Percentiles rank a stretch among this genome's conserved stretches.
phyloP scores from a whole-genome alignment of 2,113 vertebrate genomes.

The Chloebia gouldiae region DNA sequence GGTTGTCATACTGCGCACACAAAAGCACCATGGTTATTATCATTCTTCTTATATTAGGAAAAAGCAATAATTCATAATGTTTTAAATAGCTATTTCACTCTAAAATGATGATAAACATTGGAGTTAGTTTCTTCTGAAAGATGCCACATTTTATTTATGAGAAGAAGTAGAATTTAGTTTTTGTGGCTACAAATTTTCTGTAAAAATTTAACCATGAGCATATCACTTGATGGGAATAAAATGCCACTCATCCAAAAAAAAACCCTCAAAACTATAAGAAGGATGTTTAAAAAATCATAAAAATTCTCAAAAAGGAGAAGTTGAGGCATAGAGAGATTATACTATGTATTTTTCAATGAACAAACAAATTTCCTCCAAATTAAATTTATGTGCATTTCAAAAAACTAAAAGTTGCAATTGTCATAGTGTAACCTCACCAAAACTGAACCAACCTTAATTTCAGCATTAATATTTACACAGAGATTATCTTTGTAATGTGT shows the following conservation, averaged over 20 bases:
- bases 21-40: neutral
- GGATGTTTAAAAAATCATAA: neutral
- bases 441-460: neutral
- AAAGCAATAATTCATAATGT: neutral
- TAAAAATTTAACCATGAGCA: neutral
- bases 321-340: neutral
- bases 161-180: neutral
- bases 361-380: neutral
- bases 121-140: neutral
- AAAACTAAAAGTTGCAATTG: fast-evolving
- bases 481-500: fast-evolving
- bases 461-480: neutral
- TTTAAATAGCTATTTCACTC: neutral
- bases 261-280: neutral
- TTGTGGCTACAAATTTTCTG: neutral
- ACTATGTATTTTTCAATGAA: neutral
- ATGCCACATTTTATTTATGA: neutral
- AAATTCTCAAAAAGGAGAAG: neutral
- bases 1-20: neutral
- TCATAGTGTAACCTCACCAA: neutral
- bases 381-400: neutral
- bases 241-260: neutral
- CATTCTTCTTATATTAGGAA: neutral
- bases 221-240: neutral
- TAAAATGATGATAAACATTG: neutral